Evolutionary conservation across 2,888 invertebrate genomes (phyloP).

Genomic region (Leptinotarsa juncta): DNA sequence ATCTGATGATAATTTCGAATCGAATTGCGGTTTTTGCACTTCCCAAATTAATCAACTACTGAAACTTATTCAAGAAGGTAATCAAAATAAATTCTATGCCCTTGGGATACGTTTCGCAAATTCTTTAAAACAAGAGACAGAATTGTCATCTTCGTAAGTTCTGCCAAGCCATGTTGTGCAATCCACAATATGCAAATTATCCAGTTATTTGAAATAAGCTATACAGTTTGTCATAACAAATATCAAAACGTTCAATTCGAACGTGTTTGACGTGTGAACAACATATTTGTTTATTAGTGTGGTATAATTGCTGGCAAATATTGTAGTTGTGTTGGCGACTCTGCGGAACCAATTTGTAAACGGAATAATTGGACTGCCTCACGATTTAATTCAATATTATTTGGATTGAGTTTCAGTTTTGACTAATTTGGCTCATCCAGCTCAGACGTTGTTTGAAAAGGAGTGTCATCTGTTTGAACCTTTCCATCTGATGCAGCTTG

Average conservation of each 20-base stretch:
- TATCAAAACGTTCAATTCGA: conserved; percentile 10
- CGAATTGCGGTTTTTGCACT: no score
- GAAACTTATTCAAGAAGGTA: no score
- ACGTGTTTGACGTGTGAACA: conserved; percentile 13
- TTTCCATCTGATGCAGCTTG: not conserved
- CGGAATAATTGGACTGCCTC: conserved; percentile 11
- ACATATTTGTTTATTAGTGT: conserved; percentile 17
- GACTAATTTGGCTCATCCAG: not conserved
- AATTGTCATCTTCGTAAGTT: not conserved
- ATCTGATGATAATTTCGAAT: no score
- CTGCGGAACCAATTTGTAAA: conserved; percentile 1
- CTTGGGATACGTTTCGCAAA: no score
- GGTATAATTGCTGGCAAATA: conserved; percentile 16
- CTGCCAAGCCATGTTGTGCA: not conserved
- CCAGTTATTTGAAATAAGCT: conserved; percentile 3
- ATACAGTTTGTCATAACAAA: conserved; percentile 12
- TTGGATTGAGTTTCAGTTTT: not conserved
- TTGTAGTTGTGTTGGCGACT: conserved; percentile 13
- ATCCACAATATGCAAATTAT: not conserved
- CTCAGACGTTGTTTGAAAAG: not conserved
- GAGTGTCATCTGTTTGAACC: not conserved
- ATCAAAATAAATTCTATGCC: no score
- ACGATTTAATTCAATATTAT: not conserved
- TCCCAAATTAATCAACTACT: no score
- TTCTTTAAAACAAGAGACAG: not conserved